Evolutionary conservation across 1,140 invertebrate genomes (phyloP), one percentile per base, ranked within the genome.

Genomic region (Elymnias hypermnestra): DNA sequence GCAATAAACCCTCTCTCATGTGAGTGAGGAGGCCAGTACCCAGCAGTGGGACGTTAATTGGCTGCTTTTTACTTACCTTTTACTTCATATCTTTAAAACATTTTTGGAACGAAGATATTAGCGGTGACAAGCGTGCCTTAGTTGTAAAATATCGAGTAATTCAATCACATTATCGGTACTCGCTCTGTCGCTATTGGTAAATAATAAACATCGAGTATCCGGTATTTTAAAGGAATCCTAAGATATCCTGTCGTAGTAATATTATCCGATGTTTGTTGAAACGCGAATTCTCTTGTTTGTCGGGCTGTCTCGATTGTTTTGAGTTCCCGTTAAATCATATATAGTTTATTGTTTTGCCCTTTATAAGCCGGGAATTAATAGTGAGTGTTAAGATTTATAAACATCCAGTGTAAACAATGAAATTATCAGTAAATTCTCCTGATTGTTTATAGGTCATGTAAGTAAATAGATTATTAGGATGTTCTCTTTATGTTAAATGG

Each of bases 311-410:
- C 36, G 47, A 28, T 52, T 52, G 41, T 44, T 45, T 44, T 13
- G 18, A 26, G 19, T 45, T 40, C 49, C 23, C 17, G 19, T 37
- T 44, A 35, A 52, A 22, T 31, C 40, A 9, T 10, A 44, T 40
- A 40, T 52, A 39, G 41, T 39, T 44, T 51, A 39, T 44, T 44
- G 40, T 51, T 43, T 42, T 26, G 35, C 28, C 41, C 39, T 46
- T 42, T 42, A 23, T 46, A 14, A 42, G 10, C 42, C 22, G 40
- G 15, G 28, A 42, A 13, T 36, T 36, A 21, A 36, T 36, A 9
- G 17, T 21, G 18, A 5, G 33, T n/a, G 17, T 12, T 21, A 21
- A 36, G 17, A 19, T 36, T 36, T 18, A 17, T 36, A 36, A 36
- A 36, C 33, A 36, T 21, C 9, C 33, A 36, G 5, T 13, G 33